These are phyloP conservation scores for Ornithorhynchus anatinus DNA, from an alignment of 2,113 vertebrate species.

Conservation along the genomic window DNA sequence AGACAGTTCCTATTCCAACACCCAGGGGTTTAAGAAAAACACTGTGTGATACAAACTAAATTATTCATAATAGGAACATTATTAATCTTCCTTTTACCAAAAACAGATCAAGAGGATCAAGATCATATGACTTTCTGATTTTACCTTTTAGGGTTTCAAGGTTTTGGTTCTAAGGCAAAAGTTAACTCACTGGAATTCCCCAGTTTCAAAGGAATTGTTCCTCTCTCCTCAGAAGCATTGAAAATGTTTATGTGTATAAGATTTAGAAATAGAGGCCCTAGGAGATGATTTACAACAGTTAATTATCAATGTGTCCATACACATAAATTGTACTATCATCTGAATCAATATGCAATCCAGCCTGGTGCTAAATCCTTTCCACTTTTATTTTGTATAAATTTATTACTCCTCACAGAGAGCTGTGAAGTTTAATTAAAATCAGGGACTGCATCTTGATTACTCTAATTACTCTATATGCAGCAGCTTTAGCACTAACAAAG, in stretches of 20 bases:
- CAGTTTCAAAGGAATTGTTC: no score
- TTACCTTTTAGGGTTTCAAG: neutral
- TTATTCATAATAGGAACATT: no score
- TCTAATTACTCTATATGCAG: slow-evolving; percentile 41
- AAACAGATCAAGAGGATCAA: no score
- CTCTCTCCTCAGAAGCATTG: neutral
- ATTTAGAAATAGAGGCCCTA: neutral
- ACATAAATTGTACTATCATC: slow-evolving; percentile 41
- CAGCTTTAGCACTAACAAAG: rapidly evolving
- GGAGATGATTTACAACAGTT: slow-evolving; percentile 40
- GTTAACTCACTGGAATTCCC: neutral
- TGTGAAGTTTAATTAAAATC: slow-evolving; percentile 63
- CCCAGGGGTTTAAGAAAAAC: no score
- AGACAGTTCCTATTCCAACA: no score
- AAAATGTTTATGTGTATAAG: neutral
- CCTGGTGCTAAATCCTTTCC: slow-evolving; percentile 35
- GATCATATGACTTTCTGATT: no score
- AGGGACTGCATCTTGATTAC: slow-evolving; percentile 56
- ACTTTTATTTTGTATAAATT: slow-evolving; percentile 55
- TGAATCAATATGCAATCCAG: slow-evolving; percentile 47
- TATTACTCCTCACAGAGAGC: slow-evolving; percentile 27
- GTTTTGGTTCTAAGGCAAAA: neutral
- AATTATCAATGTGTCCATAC: slow-evolving; percentile 32
- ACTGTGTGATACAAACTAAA: no score
- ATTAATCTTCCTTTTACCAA: no score